phyloP scores from a whole-genome alignment of 2,888 invertebrate genomes.

The Scotopteryx bipunctaria region DNA sequence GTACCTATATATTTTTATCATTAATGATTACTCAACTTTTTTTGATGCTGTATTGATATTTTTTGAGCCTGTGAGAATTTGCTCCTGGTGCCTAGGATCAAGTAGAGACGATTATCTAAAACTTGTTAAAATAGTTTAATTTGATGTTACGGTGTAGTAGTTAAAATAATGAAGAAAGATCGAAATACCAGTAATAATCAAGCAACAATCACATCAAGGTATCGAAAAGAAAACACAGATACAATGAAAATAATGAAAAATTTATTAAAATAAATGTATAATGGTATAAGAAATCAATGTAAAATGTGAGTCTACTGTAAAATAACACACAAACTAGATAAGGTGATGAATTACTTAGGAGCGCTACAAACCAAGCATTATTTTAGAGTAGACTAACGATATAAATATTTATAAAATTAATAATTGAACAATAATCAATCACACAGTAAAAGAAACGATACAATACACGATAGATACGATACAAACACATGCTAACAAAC shows the following conservation, averaged over 20 bases:
- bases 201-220: slow-evolving; percentile 34
- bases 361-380: background rate
- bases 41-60: no score
- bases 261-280: slow-evolving; percentile 38
- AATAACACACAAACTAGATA: slow-evolving; percentile 10
- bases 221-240: slow-evolving; percentile 45
- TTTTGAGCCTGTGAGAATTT: no score
- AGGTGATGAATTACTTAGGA: slow-evolving; percentile 6
- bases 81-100: no score
- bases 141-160: no score
- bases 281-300: slow-evolving; percentile 26
- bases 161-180: background rate
- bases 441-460: slow-evolving; percentile 27
- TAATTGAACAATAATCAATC: slow-evolving; percentile 25
- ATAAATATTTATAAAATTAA: slow-evolving; percentile 13
- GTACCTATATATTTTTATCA: background rate
- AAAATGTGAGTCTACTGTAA: slow-evolving; percentile 23
- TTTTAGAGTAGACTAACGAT: slow-evolving; percentile 19
- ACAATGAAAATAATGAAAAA: slow-evolving; percentile 41
- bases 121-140: no score
- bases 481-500: slow-evolving; percentile 44
- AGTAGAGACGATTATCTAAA: no score
- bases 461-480: slow-evolving; percentile 30
- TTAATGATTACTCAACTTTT: no score
- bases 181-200: slow-evolving; percentile 23